Base-by-base conservation (phyloP, 2,888 invertebrate species). In the Diplolepis rosae region DNA sequence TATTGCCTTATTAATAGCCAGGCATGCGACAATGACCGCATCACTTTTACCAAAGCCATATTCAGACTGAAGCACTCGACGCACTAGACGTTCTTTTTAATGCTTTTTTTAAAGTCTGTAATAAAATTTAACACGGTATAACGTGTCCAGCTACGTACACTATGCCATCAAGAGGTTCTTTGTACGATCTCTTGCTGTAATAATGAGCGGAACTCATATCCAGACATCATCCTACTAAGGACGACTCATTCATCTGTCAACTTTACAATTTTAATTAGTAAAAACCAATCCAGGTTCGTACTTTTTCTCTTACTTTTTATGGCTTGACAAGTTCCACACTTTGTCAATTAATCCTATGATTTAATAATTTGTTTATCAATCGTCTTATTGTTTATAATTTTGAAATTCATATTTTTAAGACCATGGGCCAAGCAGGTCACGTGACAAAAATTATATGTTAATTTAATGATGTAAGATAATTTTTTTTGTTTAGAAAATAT, bases 201-300 rank as follows among this genome's bases (percentile, higher is more conserved):
- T 79, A 83, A 84, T 80, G 78, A 81, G 80, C 65, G 69, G 77
- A 79, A 75, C 76, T 74, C 74, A 69, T 69, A 74, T 51, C 76
- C 79, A 79, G 81, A 80, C 45, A 45, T 54, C 76, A 76, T 79
- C 80, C 81, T 80, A 81, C 84, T 84, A 82, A 84, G 81, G 81
- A 80, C 78, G 71, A 74, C 79, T 78, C 78, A 77, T 79, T 78
- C 77, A 79, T 80, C 76, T 79, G 80, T 80, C 78, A 78, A 80
- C 77, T 83, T 82, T 79, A 78, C 81, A 80, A 81, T 84, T 84
- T 82, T 84, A 83, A 84, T 84, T 84, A 83, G 81, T 82, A 80
- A 79, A 80, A 82, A 75, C 77, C 81, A 79, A 81, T 79, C 73
- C 77, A 77, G 74, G 77, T 71, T 73, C 71, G 65, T 70, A 68